Evolutionary conservation across 1,140 invertebrate species (phyloP).

Genomic region (Goniozus legneri): DNA sequence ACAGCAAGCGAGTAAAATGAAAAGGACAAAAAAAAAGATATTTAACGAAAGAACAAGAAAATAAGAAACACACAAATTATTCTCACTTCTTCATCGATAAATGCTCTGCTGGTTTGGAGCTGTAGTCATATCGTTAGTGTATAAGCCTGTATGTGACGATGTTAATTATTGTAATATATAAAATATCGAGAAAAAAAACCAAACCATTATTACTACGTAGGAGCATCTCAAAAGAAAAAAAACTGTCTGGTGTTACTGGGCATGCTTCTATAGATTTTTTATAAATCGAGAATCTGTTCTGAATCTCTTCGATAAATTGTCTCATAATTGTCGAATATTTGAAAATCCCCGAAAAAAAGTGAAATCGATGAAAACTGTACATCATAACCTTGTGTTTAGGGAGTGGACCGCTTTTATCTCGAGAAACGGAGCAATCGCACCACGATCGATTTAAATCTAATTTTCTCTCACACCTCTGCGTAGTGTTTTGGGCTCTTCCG

Average conservation of each 20-base stretch:
- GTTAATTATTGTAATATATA: slow-evolving; percentile 53
- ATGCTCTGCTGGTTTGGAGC: slow-evolving; percentile 53
- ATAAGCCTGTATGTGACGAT: slow-evolving; percentile 51
- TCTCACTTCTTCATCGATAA: slow-evolving; percentile 42
- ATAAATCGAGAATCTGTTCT: slow-evolving; percentile 43
- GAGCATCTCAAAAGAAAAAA: slow-evolving; percentile 34
- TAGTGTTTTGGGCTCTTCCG: slow-evolving; percentile 52
- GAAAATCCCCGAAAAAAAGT: slow-evolving; percentile 6
- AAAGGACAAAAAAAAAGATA: slow-evolving; percentile 1
- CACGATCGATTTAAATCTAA: slow-evolving; percentile 45
- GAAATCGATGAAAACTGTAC: no score
- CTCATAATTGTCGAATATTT: slow-evolving; percentile 13
- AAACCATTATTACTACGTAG: slow-evolving; percentile 38
- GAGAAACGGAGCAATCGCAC: slow-evolving; percentile 39
- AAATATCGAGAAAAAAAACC: slow-evolving; percentile 6
- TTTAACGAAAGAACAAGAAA: slow-evolving; percentile 11
- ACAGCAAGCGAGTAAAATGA: not conserved
- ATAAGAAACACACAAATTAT: slow-evolving; percentile 38
- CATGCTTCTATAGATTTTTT: slow-evolving; percentile 50
- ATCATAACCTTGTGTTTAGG: slow-evolving; percentile 37
- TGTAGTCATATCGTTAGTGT: slow-evolving; percentile 53
- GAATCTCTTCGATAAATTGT: slow-evolving; percentile 38
- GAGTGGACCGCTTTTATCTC: slow-evolving; percentile 23
- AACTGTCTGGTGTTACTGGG: slow-evolving; percentile 40
- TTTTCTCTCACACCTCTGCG: slow-evolving; percentile 50